These are phyloP conservation scores for Lagopus leucura DNA, from an alignment of 2,113 vertebrate genomes.

Conservation along the genomic window DNA sequence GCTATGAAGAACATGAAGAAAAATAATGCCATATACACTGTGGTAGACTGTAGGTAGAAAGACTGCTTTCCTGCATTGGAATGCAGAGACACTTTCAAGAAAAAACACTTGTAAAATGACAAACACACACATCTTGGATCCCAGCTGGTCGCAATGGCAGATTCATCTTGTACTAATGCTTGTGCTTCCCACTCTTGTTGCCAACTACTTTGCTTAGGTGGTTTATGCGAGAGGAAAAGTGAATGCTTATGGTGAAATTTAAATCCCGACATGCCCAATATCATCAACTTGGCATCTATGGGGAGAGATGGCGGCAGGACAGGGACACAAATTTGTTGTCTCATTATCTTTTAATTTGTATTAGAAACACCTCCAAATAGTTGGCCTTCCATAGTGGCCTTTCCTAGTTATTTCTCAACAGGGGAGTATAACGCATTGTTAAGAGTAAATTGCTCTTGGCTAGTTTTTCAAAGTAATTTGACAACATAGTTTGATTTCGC, in stretches of 20 bases:
- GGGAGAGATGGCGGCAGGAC: background rate
- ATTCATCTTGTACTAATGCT: background rate
- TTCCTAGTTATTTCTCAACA: background rate
- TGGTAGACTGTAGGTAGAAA: background rate
- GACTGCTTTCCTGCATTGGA: background rate
- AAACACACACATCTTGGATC: background rate
- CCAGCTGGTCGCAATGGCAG: background rate
- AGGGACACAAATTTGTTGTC: background rate
- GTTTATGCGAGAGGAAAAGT: background rate
- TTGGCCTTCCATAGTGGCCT: background rate
- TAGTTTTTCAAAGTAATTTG: constrained; percentile 48
- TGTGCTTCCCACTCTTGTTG: background rate
- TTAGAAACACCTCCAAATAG: background rate
- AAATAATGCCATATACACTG: background rate
- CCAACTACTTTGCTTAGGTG: background rate
- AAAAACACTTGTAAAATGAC: background rate
- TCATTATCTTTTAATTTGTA: constrained; percentile 4
- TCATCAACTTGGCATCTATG: background rate
- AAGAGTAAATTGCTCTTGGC: constrained; percentile 46
- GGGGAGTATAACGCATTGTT: background rate
- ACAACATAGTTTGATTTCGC: constrained; percentile 33
- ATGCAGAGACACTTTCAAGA: background rate
- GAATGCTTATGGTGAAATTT: background rate
- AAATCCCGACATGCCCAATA: background rate
- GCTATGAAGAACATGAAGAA: background rate